These are phyloP conservation scores for Drosophila punjabiensis DNA, from an alignment of 1,140 invertebrate genomes.

Conservation along the genomic window DNA sequence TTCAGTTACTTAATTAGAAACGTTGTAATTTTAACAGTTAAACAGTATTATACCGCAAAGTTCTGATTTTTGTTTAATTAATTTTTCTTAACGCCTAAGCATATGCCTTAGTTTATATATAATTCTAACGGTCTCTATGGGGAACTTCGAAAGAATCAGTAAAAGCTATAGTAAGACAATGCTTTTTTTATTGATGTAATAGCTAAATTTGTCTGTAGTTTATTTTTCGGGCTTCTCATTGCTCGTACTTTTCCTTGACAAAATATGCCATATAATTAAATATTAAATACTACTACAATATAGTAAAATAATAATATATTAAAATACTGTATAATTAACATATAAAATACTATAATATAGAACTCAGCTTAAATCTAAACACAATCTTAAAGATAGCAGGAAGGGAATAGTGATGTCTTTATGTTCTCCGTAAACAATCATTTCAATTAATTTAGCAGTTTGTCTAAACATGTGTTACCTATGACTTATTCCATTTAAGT, in stretches of 20 bases:
- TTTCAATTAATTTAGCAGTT: background rate
- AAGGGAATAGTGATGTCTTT: background rate
- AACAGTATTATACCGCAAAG: no score
- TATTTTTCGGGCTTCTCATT: no score
- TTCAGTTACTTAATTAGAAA: background rate
- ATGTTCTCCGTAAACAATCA: background rate
- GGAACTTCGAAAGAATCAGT: background rate
- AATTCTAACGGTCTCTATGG: background rate
- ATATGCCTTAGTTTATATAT: background rate
- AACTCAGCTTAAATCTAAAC: background rate
- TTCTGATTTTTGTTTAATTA: background rate
- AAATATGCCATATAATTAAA: no score
- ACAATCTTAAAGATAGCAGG: background rate
- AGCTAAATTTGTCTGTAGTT: background rate
- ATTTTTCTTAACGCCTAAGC: background rate
- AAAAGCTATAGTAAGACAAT: background rate
- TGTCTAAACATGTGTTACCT: background rate
- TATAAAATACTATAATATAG: background rate
- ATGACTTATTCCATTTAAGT: background rate
- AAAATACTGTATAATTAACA: background rate
- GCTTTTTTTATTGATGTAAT: background rate
- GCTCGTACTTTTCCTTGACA: no score
- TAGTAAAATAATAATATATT: no score
- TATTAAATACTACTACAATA: no score
- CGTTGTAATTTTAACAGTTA: no score